A percentile compares a stretch with the other conserved stretches of the same genome.
phyloP scores from a whole-genome alignment of 2,888 invertebrate genomes.

The Diaperis boleti region DNA sequence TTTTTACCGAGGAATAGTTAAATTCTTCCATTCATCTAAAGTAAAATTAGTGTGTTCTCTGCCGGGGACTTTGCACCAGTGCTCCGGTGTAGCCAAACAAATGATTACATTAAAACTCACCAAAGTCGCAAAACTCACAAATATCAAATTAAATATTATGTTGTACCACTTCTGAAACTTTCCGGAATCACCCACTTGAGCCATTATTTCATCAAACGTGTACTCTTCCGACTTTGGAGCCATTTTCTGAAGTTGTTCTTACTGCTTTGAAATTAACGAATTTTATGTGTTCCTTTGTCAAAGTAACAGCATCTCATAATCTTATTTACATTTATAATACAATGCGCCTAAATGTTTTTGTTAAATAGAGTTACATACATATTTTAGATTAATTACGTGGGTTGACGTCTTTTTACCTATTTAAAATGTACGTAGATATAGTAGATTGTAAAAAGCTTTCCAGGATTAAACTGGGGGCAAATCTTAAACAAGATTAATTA shows the following conservation, averaged over 20 bases:
- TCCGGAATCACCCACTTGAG: slow-evolving; percentile 69
- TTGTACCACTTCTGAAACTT: slow-evolving; percentile 69
- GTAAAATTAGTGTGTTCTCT: slow-evolving; percentile 66
- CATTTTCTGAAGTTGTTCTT: too few relatives aligned
- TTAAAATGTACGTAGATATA: too few relatives aligned
- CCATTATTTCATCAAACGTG: slow-evolving; percentile 68
- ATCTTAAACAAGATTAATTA: too few relatives aligned
- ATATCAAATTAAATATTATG: slow-evolving; percentile 66
- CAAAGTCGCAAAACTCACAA: slow-evolving; percentile 67
- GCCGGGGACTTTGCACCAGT: slow-evolving; percentile 72
- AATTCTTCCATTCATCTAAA: slow-evolving; percentile 67
- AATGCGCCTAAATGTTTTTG: neutral
- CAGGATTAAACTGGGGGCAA: too few relatives aligned
- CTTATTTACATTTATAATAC: neutral
- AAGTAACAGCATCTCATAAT: neutral
- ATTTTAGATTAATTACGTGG: too few relatives aligned
- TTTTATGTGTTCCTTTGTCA: neutral
- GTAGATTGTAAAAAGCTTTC: too few relatives aligned
- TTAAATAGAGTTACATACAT: too few relatives aligned
- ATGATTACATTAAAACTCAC: slow-evolving; percentile 70
- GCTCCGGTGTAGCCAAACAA: slow-evolving; percentile 70
- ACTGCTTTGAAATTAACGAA: slow-evolving; percentile 1
- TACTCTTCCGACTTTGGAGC: slow-evolving; percentile 16
- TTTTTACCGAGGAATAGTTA: slow-evolving; percentile 69
- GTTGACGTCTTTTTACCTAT: too few relatives aligned